Percentiles rank a stretch among this genome's conserved stretches.
These are phyloP conservation scores for Saccostrea echinata DNA, from an alignment of 1,140 invertebrate genomes.

Conservation along the genomic window DNA sequence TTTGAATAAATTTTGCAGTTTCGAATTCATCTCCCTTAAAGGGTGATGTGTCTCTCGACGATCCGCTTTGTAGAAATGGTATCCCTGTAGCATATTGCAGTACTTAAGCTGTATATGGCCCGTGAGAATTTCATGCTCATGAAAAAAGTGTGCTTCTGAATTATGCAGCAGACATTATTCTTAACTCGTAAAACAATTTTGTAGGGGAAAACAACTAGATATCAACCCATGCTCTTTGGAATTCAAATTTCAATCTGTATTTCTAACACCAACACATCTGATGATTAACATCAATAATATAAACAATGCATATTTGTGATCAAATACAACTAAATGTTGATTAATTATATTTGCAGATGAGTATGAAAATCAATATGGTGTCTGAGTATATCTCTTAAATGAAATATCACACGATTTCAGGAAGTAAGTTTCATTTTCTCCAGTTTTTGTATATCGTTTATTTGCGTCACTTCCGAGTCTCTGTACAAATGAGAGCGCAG, in stretches of 20 bases:
- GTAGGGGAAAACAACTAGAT: background rate
- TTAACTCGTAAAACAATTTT: background rate
- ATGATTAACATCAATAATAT: background rate
- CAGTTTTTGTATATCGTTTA: conserved; percentile 15
- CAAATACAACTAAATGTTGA: background rate
- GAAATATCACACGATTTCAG: background rate
- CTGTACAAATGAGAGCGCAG: background rate
- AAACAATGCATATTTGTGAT: background rate
- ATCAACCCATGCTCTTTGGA: background rate
- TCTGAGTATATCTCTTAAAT: background rate
- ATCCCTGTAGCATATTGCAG: too few species aligned
- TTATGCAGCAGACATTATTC: background rate
- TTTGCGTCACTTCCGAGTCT: conserved; percentile 18
- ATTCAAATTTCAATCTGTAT: background rate
- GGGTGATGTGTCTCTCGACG: too few species aligned
- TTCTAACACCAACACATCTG: background rate
- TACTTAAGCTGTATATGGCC: too few species aligned
- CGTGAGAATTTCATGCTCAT: too few species aligned
- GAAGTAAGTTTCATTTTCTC: conserved; percentile 14
- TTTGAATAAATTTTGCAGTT: too few species aligned
- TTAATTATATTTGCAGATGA: background rate
- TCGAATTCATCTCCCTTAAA: too few species aligned
- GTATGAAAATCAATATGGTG: background rate
- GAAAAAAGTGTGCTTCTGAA: background rate
- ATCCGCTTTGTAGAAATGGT: too few species aligned